Conservation (phyloP, 2,888 invertebrate species). For the Malthinus seriepunctatus region DNA sequence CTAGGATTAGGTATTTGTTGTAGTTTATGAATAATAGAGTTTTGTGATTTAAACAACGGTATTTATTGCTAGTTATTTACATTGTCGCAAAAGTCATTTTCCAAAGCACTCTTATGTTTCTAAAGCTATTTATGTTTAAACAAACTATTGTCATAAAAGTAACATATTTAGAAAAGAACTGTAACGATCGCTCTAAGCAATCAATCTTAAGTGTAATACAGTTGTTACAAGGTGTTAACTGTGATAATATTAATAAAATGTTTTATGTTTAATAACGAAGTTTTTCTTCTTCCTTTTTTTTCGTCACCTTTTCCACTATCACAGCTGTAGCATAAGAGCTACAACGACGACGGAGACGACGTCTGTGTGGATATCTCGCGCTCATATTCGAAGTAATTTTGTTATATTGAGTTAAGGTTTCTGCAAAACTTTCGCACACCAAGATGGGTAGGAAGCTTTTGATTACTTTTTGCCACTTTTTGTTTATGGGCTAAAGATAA, state of each 20-base stretch:
- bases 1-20: too few species aligned
- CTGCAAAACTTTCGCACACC: constrained; percentile 17
- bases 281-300: constrained; percentile 7
- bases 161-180: constrained; percentile 14
- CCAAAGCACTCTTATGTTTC: constrained; percentile 16
- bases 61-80: not conserved
- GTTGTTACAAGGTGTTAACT: constrained; percentile 31
- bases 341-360: not conserved
- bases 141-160: constrained; percentile 12
- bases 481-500: constrained; percentile 18
- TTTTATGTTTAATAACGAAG: constrained; percentile 23
- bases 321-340: not conserved
- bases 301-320: not conserved
- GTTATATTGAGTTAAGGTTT: constrained; percentile 20
- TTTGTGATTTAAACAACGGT: too few species aligned
- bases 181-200: constrained; percentile 27
- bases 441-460: constrained; percentile 12
- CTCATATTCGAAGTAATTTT: constrained; percentile 23
- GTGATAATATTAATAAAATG: constrained; percentile 31
- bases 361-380: constrained; percentile 8
- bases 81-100: constrained; percentile 1
- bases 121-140: constrained; percentile 2
- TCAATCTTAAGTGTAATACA: constrained; percentile 29
- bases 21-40: too few species aligned
- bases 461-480: constrained; percentile 26